These are phyloP conservation scores for Nesogale talazaci DNA, from an alignment of 2,113 vertebrate species.

Conservation along the genomic window DNA sequence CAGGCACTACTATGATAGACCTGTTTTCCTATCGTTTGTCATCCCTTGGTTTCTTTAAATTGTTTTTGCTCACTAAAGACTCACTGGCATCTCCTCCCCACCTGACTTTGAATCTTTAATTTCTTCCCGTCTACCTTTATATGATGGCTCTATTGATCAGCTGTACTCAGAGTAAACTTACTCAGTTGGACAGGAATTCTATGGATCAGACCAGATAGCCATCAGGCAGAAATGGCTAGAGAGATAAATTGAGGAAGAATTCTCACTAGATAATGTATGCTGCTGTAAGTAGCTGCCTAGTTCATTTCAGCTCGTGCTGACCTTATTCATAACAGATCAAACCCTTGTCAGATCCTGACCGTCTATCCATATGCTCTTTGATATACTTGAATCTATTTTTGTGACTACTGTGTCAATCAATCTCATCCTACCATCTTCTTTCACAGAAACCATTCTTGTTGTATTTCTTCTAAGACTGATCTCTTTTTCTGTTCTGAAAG, in stretches of 20 bases:
- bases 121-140: background rate
- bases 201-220: background rate
- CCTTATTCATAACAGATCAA: background rate
- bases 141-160: background rate
- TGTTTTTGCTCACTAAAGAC: background rate
- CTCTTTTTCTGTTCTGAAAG: background rate
- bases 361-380: background rate
- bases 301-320: too few species aligned
- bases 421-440: too few species aligned
- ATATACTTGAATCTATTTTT: background rate
- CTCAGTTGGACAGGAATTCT: background rate
- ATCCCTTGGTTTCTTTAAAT: background rate
- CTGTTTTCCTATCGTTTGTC: background rate
- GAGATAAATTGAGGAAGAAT: background rate
- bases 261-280: background rate
- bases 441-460: background rate
- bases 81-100: background rate
- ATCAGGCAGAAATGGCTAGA: background rate
- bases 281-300: too few species aligned
- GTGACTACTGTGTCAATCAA: background rate
- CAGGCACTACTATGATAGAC: background rate
- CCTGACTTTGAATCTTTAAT: background rate
- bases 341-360: background rate
- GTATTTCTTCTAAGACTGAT: background rate
- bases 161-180: background rate